Percentiles rank a stretch among this genome's conserved stretches.
phyloP scores from a whole-genome alignment of 2,113 vertebrate genomes.

The Phrynosoma platyrhinos region DNA sequence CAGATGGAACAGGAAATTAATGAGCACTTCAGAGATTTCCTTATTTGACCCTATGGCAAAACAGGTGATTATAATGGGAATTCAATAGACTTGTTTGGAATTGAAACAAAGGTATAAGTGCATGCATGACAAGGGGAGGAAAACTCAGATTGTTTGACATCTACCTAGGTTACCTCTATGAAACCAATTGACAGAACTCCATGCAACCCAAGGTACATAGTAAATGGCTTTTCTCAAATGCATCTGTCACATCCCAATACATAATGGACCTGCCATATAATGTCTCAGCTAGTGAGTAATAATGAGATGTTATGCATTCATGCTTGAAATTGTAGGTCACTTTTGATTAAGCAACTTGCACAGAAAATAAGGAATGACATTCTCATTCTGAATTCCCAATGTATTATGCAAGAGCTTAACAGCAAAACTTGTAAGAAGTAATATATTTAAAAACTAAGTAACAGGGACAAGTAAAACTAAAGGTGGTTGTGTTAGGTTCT shows the following conservation, averaged over 20 bases:
- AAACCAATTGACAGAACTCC: neutral
- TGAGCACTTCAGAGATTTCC: too few species aligned
- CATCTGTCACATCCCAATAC: constrained; percentile 34
- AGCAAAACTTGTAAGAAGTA: constrained; percentile 66
- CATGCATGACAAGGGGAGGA: neutral
- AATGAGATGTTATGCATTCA: constrained; percentile 65
- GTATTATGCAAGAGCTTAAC: constrained; percentile 65
- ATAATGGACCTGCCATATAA: constrained; percentile 31
- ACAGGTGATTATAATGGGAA: too few species aligned
- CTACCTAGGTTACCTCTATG: neutral
- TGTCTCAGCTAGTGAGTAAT: constrained; percentile 59
- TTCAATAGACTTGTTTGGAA: neutral
- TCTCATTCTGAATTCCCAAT: constrained; percentile 43
- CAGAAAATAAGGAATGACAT: constrained; percentile 71
- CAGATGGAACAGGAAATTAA: too few species aligned
- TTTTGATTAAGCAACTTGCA: constrained; percentile 76
- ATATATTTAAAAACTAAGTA: constrained; percentile 36
- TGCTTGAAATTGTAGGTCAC: constrained; percentile 80
- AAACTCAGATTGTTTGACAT: neutral
- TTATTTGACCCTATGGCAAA: too few species aligned
- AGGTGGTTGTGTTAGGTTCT: constrained; percentile 12
- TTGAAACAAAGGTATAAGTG: neutral
- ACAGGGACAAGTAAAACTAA: neutral
- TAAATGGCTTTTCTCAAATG: constrained; percentile 34
- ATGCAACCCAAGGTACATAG: constrained; percentile 14